Base-by-base conservation (phyloP, 2,113 vertebrate genomes). In the Crotalus helleri region DNA sequence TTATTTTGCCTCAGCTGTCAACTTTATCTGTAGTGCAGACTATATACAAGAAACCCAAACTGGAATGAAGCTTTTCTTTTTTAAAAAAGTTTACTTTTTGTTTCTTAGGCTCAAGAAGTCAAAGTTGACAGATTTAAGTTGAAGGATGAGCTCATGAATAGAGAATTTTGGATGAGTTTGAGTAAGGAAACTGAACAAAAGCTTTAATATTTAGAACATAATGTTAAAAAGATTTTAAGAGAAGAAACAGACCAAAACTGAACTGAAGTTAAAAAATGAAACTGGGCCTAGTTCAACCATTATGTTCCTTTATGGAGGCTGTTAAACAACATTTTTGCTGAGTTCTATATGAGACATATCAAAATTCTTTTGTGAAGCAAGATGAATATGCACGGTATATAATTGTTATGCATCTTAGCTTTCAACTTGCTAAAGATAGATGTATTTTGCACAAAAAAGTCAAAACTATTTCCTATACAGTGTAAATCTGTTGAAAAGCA, bases 1-100 rank as follows among this genome's bases (percentile, higher is more conserved):
- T 96, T 96, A 96, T 94, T 94, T 93, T 94, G 91, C 26, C 89
- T 19, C 44, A 91, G 92, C 91, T 93, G 46, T 85, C 46, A 91
- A 93, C 89, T 74, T 46, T 91, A 89, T 90, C 93, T 93, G 85
- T 64, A 85, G 92, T 26, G 94, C 94, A 7, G 61, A 74, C 26
- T 87, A 87, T 90, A 94, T 92, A 87, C 44, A 94, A 93, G 87
- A 96, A 95, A 92, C 55, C 61, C 23, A 94, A 94, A 92, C 90
- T 92, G 92, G 57, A 44, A 29, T 94, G 91, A 39, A 89, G 93
- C 54, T 57, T 94, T 94, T 93, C 10, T 93, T 90, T 88, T 90
- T 88, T 5, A 19, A 1, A 46, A 61, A 88, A 15, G 51, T 91
- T 1, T 33, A 39, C 1, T 8, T 29, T 94, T 90, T 90, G 1